Percentiles rank a stretch among this genome's conserved stretches.
Conservation (phyloP, 2,113 vertebrate species). For the Myocastor coypus region DNA sequence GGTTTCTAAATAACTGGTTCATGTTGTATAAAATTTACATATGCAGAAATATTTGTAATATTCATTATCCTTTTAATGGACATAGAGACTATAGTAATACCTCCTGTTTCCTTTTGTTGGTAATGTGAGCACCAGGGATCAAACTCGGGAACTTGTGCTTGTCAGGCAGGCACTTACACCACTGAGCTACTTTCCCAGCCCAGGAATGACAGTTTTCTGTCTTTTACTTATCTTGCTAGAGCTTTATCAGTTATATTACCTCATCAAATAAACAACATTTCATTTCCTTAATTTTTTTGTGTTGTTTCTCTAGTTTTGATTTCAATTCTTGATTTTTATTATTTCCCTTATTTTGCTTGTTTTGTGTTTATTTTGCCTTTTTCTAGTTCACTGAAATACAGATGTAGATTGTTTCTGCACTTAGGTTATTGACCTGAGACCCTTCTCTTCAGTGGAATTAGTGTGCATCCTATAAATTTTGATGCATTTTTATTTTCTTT, state of each 20-base stretch:
- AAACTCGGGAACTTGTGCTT: too few relatives aligned
- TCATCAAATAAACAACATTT: neutral
- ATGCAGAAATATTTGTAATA: neutral
- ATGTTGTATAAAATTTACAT: neutral
- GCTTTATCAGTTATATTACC: neutral
- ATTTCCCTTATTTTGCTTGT: neutral
- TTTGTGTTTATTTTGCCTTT: neutral
- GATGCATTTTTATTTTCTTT: neutral
- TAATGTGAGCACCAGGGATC: too few relatives aligned
- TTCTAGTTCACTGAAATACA: neutral
- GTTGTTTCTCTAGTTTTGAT: neutral
- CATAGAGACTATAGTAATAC: neutral
- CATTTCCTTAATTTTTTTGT: neutral
- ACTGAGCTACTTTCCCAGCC: too few relatives aligned
- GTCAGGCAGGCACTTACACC: too few relatives aligned
- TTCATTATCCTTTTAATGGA: neutral
- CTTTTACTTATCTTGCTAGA: neutral
- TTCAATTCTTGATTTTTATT: neutral
- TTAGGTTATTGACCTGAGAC: neutral
- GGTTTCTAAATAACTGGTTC: neutral
- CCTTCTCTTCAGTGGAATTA: neutral
- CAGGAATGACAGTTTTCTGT: too few relatives aligned
- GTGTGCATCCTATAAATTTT: neutral
- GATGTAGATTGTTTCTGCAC: neutral
- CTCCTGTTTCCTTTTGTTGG: neutral